Evolutionary conservation across 53 echinoderm and acorn worm genomes (phyloP).

Genomic region (Crossaster papposus): DNA sequence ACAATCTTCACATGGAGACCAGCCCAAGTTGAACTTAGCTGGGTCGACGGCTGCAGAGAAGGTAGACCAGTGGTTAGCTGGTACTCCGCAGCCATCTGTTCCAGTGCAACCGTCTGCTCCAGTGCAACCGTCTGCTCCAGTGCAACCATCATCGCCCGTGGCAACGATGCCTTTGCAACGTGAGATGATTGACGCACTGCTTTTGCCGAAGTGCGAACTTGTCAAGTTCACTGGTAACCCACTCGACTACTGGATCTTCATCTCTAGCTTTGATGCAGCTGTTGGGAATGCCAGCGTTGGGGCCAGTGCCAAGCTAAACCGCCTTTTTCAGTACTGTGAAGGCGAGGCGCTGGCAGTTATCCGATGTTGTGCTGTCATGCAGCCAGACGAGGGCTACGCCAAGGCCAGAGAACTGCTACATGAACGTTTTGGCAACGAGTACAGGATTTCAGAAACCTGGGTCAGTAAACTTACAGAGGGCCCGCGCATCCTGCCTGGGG

Average conservation of each 20-base stretch:
- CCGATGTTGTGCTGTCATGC: slow-evolving; percentile 14
- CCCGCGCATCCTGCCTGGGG: slow-evolving; percentile 29
- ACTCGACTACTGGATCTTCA: neutral
- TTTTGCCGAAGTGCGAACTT: neutral
- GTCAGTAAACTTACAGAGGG: neutral
- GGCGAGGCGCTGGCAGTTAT: slow-evolving; percentile 10
- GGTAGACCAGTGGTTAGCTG: slow-evolving; percentile 16
- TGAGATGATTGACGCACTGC: slow-evolving; percentile 3
- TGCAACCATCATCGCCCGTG: neutral
- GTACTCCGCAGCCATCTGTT: too few species aligned
- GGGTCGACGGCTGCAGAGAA: neutral
- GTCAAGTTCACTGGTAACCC: neutral
- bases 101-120: neutral
- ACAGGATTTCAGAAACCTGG: slow-evolving; percentile 14
- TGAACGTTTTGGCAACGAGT: slow-evolving; percentile 14
- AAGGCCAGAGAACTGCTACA: neutral
- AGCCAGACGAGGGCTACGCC: neutral
- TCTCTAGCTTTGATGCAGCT: slow-evolving; percentile 1
- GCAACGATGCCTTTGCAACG: neutral
- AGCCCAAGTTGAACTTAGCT: neutral
- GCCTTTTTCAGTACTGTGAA: neutral
- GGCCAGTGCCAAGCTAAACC: neutral
- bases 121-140: too few species aligned
- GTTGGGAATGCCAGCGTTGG: neutral
- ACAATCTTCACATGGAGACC: neutral